phyloP scores from a whole-genome alignment of 2,113 vertebrate genomes.

The Eulemur rufifrons region DNA sequence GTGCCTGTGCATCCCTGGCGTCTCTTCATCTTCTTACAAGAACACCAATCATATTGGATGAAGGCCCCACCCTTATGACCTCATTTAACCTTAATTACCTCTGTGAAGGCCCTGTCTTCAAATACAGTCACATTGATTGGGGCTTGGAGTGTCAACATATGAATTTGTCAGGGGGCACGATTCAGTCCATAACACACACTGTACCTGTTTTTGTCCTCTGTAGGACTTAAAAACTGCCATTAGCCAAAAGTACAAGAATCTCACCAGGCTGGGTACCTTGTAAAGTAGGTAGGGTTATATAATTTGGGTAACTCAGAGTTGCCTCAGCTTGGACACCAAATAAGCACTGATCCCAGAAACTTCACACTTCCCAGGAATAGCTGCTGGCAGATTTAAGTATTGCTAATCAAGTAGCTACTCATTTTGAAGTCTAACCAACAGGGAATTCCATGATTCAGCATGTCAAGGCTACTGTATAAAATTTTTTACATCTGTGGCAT shows the following conservation, averaged over 20 bases:
- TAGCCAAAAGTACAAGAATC: neutral
- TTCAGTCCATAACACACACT: neutral
- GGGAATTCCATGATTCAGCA: neutral
- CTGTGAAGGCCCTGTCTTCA: neutral
- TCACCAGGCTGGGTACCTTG: neutral
- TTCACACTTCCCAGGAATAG: neutral
- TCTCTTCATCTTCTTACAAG: neutral
- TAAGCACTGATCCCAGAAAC: neutral
- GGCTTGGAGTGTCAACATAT: neutral
- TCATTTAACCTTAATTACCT: neutral
- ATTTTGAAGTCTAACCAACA: neutral
- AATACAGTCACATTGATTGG: neutral
- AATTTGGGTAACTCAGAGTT: neutral
- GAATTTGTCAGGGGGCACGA: neutral
- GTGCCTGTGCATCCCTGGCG: too few species aligned
- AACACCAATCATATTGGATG: neutral
- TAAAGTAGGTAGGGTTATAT: neutral
- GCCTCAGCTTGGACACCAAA: neutral
- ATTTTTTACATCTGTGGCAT: neutral
- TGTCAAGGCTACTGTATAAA: neutral
- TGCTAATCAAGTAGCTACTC: neutral
- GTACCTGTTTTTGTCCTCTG: neutral
- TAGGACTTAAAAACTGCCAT: neutral
- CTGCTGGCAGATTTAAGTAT: neutral
- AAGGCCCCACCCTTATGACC: neutral